phyloP scores from a whole-genome alignment of 35 echinoderm and acorn worm genomes.

The Patiria miniata region DNA sequence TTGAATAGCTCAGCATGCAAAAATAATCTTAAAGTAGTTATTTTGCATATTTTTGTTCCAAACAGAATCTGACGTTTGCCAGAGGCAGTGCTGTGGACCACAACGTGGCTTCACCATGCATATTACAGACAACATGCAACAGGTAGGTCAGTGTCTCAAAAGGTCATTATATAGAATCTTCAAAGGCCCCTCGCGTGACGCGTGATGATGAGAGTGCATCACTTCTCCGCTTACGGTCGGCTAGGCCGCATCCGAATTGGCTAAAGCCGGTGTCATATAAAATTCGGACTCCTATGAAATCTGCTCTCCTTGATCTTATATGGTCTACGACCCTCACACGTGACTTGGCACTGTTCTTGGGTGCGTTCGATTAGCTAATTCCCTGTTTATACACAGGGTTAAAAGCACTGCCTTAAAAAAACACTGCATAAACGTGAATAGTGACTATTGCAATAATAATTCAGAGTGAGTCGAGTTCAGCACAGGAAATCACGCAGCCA shows the following conservation, averaged over 20 bases:
- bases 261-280: too few relatives aligned
- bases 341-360: too few relatives aligned
- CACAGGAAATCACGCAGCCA: too few relatives aligned
- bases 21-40: too few relatives aligned
- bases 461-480: too few relatives aligned
- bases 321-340: too few relatives aligned
- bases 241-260: background rate
- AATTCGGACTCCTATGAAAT: too few relatives aligned
- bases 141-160: background rate
- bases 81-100: slow-evolving; percentile 83
- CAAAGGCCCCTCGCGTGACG: background rate
- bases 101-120: slow-evolving; percentile 75
- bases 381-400: too few relatives aligned
- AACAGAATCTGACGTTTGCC: slow-evolving; percentile 73
- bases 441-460: too few relatives aligned
- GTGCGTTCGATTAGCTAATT: too few relatives aligned
- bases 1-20: background rate
- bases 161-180: background rate
- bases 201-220: background rate
- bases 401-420: too few relatives aligned
- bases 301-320: background rate
- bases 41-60: slow-evolving; percentile 3
- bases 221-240: background rate
- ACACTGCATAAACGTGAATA: too few relatives aligned
- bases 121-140: slow-evolving; percentile 67